Percentiles rank a stretch among this genome's conserved stretches.
Conservation (phyloP, 2,888 invertebrate species). For the Hirtodrosophila histrioides region DNA sequence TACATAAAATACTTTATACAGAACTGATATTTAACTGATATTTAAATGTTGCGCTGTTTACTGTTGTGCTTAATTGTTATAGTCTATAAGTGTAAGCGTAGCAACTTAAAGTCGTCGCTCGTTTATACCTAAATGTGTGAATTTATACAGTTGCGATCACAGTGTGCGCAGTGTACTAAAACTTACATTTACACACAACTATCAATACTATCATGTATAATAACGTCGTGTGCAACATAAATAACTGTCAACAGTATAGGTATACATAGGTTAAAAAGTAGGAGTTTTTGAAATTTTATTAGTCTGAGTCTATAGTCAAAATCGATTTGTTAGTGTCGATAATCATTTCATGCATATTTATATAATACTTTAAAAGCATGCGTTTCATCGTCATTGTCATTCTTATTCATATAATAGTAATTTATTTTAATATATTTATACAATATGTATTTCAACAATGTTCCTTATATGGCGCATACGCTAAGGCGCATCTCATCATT, state of each 20-base stretch:
- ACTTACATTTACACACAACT: conserved; percentile 2
- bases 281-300: conserved; percentile 56
- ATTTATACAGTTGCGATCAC: neutral
- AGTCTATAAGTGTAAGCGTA: conserved; percentile 27
- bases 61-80: conserved; percentile 60
- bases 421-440: conserved; percentile 35
- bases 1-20: conserved; percentile 46
- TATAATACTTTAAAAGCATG: conserved; percentile 22
- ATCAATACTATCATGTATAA: conserved; percentile 22
- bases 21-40: conserved; percentile 67
- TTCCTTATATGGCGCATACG: conserved; percentile 50
- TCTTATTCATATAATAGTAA: conserved; percentile 19
- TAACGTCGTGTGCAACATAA: conserved; percentile 47
- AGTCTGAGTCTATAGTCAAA: conserved; percentile 53
- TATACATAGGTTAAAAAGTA: conserved; percentile 41
- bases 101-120: conserved; percentile 15
- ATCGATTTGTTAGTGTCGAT: conserved; percentile 31
- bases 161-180: neutral
- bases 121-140: conserved; percentile 1
- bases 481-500: conserved; percentile 27
- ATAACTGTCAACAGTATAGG: conserved; percentile 39
- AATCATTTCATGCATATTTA: conserved; percentile 37
- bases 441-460: conserved; percentile 41
- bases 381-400: conserved; percentile 37
- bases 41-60: conserved; percentile 54